These are phyloP conservation scores for Channa striata DNA, from an alignment of 2,797 vertebrate species.

Conservation along the genomic window DNA sequence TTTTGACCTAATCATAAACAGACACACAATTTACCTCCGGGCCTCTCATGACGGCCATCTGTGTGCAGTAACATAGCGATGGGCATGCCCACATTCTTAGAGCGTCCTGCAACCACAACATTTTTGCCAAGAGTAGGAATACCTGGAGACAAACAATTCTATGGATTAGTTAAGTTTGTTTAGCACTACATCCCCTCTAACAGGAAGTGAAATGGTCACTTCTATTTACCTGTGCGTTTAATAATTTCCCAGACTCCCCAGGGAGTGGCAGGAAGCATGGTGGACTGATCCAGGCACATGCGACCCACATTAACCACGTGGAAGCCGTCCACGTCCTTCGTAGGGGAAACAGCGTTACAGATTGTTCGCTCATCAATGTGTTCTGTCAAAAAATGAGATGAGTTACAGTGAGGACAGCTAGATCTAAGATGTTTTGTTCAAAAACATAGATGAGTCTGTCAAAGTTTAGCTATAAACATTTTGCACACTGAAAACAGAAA, in stretches of 20 bases:
- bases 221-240: constrained; percentile 89
- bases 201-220: neutral
- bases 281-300: constrained; percentile 96
- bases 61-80: constrained; percentile 98
- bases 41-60: constrained; percentile 92
- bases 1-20: neutral
- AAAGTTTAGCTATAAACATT: neutral
- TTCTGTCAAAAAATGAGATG: constrained; percentile 75
- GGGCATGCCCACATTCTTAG: constrained; percentile 99
- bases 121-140: constrained; percentile 97
- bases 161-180: neutral
- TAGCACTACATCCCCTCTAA: neutral
- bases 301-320: constrained; percentile 96
- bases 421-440: neutral
- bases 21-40: constrained; percentile 86
- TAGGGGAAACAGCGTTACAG: constrained; percentile 93
- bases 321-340: constrained; percentile 97
- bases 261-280: constrained; percentile 96
- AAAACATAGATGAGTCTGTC: neutral
- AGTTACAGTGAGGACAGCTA: constrained; percentile 10
- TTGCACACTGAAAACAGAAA: neutral
- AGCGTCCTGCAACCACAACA: constrained; percentile 94
- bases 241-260: constrained; percentile 98
- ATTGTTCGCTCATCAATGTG: constrained; percentile 93
- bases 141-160: constrained; percentile 73